Base-by-base conservation (phyloP, 2,888 invertebrate species). In the Psylliodes chrysocephalus region DNA sequence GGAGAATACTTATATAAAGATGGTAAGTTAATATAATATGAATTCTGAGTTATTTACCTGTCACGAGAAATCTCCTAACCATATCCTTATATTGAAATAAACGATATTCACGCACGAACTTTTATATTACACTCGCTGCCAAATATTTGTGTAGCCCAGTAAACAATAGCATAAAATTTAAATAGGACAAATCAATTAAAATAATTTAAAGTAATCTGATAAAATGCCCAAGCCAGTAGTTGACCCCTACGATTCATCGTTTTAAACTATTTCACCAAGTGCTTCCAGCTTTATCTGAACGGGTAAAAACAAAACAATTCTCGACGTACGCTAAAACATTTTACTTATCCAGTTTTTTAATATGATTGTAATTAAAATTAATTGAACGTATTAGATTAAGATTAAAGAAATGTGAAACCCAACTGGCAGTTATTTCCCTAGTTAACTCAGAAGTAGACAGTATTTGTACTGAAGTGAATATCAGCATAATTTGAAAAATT, bases 151-250 rank as follows among this genome's bases (percentile, higher is more conserved):
- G 6, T 47, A 47, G 12, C 14, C 14, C 14, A 28, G 5, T n/a
- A 47, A 25, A 25, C 10, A n/a, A 6, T 25, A 47, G 7, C 14
- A 28, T 18, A 25, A 25, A 5, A 15, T 7, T n/a, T 47, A 47
- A 47, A 47, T 47, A 47, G 47, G 47, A 47, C 47, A 25, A 25
- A 47, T 25, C 47, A 47, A 47, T 47, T 47, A 47, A 28, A 25
- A 47, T 47, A 14, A 28, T 47, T 7, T n/a, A 47, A 19, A 47
- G 19, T 25, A 25, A 15, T 47, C 7, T 42, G 18, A 18, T 42
- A 42, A 42, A 42, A 35, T 35, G 35, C 3, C 14, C 35, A 12
- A 35, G 12, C 35, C 6, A 35, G 33, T 35, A 6, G 35, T 12
- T 35, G 35, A 35, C 35, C 35, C 14, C 2, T 30, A 5, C 30